Evolutionary conservation across 2,888 invertebrate species (phyloP), one percentile per base, ranked within the genome.

Genomic region (Andrena hattorfiana): DNA sequence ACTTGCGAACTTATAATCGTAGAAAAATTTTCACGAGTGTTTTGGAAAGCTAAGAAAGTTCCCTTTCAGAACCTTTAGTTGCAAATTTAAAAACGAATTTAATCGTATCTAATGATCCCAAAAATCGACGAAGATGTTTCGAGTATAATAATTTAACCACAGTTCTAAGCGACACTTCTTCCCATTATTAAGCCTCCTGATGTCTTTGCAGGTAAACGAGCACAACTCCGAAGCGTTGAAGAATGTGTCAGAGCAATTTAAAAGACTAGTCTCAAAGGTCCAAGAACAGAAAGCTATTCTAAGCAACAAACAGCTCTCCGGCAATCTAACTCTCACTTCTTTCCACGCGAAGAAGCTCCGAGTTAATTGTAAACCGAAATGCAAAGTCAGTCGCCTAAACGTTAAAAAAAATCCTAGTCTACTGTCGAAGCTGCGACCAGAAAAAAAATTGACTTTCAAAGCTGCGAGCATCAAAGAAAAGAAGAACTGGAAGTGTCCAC

Each of bases 361-460:
- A 26, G 72, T 89, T 2, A 85, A 86, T 2, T 92, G 92, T 32
- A 82, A 84, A 42, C 62, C 79, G 0, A 81, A 66, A 3, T 92
- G 92, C 54, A 83, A 60, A 6, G 77, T 85, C 0, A 78, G 84
- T 59, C 83, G 74, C 64, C 59, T 90, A n/a, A 64, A 83, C 10
- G 77, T 85, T 0, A 72, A 84, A 4, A 42, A 54, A 8, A 69
- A 79, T 42, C 23, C 77, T 62, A 35, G 62, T 35, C 51, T 84
- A 64, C n/a, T 89, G 2, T 70, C 74, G 2, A 85, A 84, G 23
- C 75, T 91, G 79, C 10, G 32, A 85, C 4, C 20, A 62, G 0
- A 80, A 92, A 78, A 91, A 73, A 81, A 81, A 76, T 28, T 94
- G 16, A 77, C 77, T 26, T 92, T 94, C 67, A 85, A 91, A 56